Evolutionary conservation across 2,797 vertebrate species (phyloP).

Genomic region (Coregonus suidteri): DNA sequence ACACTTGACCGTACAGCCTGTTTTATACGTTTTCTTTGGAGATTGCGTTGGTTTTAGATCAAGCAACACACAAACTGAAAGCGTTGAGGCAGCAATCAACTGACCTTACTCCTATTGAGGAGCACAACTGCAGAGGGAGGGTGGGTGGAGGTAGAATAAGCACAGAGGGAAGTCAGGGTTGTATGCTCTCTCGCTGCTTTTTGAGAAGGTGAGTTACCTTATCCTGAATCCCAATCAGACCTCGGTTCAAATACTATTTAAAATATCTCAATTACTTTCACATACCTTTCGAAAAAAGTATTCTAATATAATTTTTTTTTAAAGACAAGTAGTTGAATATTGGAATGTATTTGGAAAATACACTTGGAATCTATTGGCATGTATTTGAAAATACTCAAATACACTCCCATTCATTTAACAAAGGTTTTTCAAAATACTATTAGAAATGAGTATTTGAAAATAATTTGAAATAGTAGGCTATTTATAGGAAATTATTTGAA

Average conservation of each 20-base stretch:
- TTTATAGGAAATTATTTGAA: no score
- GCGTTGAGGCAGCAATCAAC: slow-evolving; percentile 39
- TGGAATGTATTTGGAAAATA: not conserved
- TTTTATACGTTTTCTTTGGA: slow-evolving; percentile 7
- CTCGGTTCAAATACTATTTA: not conserved
- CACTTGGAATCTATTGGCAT: no score
- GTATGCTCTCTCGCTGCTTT: not conserved
- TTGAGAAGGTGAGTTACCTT: not conserved
- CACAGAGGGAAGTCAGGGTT: not conserved
- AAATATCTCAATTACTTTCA: no score
- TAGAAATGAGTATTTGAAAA: no score
- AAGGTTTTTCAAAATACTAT: no score
- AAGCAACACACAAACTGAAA: slow-evolving; percentile 38
- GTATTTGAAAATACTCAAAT: no score
- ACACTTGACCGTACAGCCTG: slow-evolving; percentile 39
- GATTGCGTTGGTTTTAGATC: slow-evolving; percentile 20
- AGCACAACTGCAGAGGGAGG: not conserved
- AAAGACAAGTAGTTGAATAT: no score
- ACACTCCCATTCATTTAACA: no score
- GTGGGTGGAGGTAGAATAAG: not conserved
- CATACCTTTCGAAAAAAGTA: no score
- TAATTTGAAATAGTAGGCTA: no score
- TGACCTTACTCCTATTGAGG: slow-evolving; percentile 21
- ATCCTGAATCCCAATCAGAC: not conserved
- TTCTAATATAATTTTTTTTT: not conserved